A percentile compares a stretch with the other conserved stretches of the same genome.
phyloP scores from a whole-genome alignment of 2,797 vertebrate genomes.

The Lacerta bilineata region DNA sequence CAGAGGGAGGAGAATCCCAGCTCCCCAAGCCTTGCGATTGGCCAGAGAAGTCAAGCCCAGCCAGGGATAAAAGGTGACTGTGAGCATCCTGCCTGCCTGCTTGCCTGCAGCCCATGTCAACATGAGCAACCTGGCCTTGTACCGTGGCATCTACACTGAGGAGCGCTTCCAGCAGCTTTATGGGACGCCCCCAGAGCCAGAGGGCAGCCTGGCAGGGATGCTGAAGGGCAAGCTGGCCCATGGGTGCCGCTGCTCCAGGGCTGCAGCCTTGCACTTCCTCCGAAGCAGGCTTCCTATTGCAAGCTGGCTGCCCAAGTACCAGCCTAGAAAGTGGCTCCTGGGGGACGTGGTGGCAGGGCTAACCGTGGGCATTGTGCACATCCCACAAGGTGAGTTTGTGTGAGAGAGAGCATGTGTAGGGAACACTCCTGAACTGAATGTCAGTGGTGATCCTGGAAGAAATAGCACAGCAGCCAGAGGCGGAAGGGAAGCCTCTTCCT shows the following conservation, averaged over 20 bases:
- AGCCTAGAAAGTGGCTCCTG: slow-evolving; percentile 87
- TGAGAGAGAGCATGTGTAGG: not conserved
- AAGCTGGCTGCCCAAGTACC: slow-evolving; percentile 89
- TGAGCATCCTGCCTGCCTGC: not conserved
- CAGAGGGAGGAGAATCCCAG: slow-evolving; percentile 39
- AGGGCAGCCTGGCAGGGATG: not conserved
- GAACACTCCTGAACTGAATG: not conserved
- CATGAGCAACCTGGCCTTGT: slow-evolving; percentile 74
- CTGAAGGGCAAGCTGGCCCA: slow-evolving; percentile 36
- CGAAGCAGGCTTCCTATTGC: slow-evolving; percentile 84
- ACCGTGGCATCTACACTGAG: slow-evolving; percentile 81
- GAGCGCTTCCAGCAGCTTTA: slow-evolving; percentile 47
- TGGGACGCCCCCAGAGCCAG: not conserved
- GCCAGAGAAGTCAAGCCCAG: slow-evolving; percentile 49
- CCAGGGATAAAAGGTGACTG: slow-evolving; percentile 52
- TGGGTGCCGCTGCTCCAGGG: slow-evolving; percentile 80
- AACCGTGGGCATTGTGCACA: slow-evolving; percentile 92
- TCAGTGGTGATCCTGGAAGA: not conserved
- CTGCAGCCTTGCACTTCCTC: slow-evolving; percentile 82
- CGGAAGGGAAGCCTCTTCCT: not conserved
- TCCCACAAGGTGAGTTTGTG: slow-evolving; percentile 88
- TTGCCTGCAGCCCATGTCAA: not conserved
- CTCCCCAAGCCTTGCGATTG: slow-evolving; percentile 14
- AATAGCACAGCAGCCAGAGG: not conserved
- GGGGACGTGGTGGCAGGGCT: slow-evolving; percentile 90